These are phyloP conservation scores for Falco peregrinus DNA, from an alignment of 2,797 vertebrate genomes.

Conservation along the genomic window DNA sequence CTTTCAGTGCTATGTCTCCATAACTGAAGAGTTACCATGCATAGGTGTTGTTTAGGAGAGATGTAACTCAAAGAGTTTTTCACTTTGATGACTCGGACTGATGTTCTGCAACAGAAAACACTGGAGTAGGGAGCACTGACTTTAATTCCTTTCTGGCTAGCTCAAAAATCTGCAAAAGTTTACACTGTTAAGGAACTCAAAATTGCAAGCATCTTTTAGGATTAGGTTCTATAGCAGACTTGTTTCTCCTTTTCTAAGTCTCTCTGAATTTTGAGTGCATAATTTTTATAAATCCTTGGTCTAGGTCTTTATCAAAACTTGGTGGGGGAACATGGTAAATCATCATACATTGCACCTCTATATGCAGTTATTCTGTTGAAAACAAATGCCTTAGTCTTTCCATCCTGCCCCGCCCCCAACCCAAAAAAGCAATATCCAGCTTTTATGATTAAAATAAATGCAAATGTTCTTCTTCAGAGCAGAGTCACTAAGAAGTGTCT, in stretches of 20 bases:
- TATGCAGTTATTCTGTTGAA: neutral
- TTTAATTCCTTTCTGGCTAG: neutral
- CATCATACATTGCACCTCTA: neutral
- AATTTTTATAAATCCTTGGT: neutral
- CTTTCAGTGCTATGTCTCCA: neutral
- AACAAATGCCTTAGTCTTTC: neutral
- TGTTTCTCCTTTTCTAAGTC: neutral
- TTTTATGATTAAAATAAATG: neutral
- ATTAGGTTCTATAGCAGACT: neutral
- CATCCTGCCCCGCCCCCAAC: fast-evolving
- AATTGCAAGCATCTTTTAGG: neutral
- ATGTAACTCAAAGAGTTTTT: neutral
- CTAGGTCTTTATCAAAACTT: neutral
- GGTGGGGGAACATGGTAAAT: neutral
- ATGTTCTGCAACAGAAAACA: neutral
- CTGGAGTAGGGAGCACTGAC: neutral
- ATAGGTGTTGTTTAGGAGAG: neutral
- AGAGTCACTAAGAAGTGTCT: neutral
- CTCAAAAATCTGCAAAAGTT: neutral
- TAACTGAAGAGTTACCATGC: neutral
- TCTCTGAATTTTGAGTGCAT: neutral
- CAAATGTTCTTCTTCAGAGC: neutral
- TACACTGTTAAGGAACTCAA: neutral
- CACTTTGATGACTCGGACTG: neutral
- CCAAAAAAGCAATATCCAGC: neutral